Percentiles rank a stretch among this genome's conserved stretches.
Conservation (phyloP, 2,113 vertebrate species). For the Dromas ardeola region DNA sequence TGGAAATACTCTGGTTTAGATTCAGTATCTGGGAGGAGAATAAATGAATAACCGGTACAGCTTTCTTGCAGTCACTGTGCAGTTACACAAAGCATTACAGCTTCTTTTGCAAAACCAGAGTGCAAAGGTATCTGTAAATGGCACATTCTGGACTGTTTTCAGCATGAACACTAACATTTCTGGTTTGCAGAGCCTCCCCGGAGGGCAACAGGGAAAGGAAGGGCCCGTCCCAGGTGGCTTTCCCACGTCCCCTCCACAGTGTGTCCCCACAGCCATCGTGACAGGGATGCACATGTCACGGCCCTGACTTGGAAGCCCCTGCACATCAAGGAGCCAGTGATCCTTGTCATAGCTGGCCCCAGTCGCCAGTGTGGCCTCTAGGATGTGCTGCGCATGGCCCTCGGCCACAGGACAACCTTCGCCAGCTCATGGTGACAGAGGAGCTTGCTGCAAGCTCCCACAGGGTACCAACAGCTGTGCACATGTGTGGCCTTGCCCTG, state of each 20-base stretch:
- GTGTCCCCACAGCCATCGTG: background rate
- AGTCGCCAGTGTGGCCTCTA: background rate
- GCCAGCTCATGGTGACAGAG: fast-evolving
- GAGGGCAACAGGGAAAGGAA: background rate
- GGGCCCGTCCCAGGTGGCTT: background rate
- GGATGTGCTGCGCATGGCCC: background rate
- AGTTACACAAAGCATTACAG: background rate
- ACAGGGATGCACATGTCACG: background rate
- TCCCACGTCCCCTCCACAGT: fast-evolving
- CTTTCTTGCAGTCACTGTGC: background rate
- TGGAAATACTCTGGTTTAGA: background rate
- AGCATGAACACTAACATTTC: background rate
- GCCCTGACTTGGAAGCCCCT: background rate
- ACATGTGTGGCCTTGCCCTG: background rate
- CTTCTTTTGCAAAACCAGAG: background rate
- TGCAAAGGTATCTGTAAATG: background rate
- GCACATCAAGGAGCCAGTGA: background rate
- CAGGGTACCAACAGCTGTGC: background rate
- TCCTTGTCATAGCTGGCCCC: background rate
- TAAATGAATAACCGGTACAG: background rate
- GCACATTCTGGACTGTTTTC: background rate
- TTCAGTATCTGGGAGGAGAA: background rate
- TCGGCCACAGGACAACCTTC: background rate
- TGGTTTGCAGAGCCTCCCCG: background rate
- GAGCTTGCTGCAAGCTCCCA: background rate